Conservation (phyloP, 2,888 invertebrate genomes). For the Zootermopsis nevadensis region DNA sequence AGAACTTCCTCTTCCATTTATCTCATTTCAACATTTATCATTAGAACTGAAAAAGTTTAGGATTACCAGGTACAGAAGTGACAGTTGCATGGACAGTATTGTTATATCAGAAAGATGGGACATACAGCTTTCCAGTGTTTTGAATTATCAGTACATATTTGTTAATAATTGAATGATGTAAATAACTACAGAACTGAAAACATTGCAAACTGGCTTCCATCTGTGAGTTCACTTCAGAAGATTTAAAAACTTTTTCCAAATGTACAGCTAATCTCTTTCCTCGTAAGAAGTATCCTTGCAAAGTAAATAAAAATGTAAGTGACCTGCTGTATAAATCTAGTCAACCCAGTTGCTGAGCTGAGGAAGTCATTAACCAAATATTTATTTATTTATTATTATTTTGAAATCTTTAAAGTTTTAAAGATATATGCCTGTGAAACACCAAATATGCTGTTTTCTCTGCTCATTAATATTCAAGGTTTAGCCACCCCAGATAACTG, state of each 20-base stretch:
- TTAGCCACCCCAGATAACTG: not conserved
- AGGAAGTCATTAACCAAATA: not conserved
- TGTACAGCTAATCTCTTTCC: not conserved
- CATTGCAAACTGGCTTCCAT: too few species aligned
- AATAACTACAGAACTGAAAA: too few species aligned
- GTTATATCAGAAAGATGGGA: too few species aligned
- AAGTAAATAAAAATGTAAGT: not conserved
- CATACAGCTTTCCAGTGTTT: too few species aligned
- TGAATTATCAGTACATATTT: too few species aligned
- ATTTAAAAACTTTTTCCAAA: not conserved
- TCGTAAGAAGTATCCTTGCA: not conserved
- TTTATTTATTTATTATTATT: conserved; percentile 20
- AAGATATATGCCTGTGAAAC: not conserved
- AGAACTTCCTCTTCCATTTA: too few species aligned
- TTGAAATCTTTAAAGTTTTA: conserved; percentile 3
- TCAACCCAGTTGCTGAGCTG: conserved; percentile 21
- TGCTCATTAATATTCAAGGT: not conserved
- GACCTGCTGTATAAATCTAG: conserved; percentile 22
- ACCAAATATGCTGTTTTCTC: conserved; percentile 15
- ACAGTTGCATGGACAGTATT: too few species aligned
- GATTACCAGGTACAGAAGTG: too few species aligned
- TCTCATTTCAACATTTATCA: too few species aligned
- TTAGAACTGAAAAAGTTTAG: too few species aligned
- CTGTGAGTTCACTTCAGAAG: too few species aligned
- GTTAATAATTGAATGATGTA: too few species aligned